Percentiles rank a stretch among this genome's conserved stretches.
phyloP scores from a whole-genome alignment of 1,140 invertebrate genomes.

The Drosophila malerkotliana region DNA sequence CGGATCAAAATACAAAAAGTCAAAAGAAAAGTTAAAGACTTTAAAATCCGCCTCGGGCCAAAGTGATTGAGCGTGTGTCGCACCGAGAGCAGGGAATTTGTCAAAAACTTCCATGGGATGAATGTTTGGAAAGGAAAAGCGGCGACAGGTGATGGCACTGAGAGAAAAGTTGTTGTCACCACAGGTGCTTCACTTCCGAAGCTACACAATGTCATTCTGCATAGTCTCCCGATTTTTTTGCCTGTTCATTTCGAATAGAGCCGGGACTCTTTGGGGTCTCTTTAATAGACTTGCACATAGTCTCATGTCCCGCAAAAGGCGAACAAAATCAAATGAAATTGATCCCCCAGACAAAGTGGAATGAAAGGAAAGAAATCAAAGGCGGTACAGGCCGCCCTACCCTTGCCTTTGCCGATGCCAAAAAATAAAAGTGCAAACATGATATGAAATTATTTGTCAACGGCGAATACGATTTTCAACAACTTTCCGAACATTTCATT shows the following conservation, averaged over 20 bases:
- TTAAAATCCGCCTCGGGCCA: slow-evolving; percentile 71
- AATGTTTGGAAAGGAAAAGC: slow-evolving; percentile 1
- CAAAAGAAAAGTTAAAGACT: slow-evolving; percentile 81
- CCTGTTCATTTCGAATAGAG: slow-evolving; percentile 2
- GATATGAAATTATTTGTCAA: slow-evolving; percentile 83
- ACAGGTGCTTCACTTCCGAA: too few species aligned
- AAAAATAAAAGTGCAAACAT: slow-evolving; percentile 59
- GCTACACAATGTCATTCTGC: not conserved
- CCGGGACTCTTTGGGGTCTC: slow-evolving; percentile 17
- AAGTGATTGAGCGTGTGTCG: slow-evolving; percentile 75
- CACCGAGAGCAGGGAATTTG: slow-evolving; percentile 54
- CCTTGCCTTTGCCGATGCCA: slow-evolving; percentile 13
- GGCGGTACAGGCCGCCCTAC: not conserved
- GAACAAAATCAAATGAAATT: slow-evolving; percentile 73
- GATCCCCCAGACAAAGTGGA: slow-evolving; percentile 41
- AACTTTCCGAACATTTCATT: slow-evolving; percentile 80
- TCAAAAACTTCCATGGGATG: slow-evolving; percentile 49
- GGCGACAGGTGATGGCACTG: slow-evolving; percentile 53
- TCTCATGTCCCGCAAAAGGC: slow-evolving; percentile 37
- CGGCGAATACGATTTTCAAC: slow-evolving; percentile 79
- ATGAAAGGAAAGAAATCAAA: slow-evolving; percentile 60
- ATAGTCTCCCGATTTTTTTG: not conserved
- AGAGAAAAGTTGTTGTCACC: not conserved
- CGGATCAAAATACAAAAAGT: slow-evolving; percentile 66
- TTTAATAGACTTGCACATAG: slow-evolving; percentile 48